Conservation (phyloP, 2,113 vertebrate species). For the Eurystomus gularis region DNA sequence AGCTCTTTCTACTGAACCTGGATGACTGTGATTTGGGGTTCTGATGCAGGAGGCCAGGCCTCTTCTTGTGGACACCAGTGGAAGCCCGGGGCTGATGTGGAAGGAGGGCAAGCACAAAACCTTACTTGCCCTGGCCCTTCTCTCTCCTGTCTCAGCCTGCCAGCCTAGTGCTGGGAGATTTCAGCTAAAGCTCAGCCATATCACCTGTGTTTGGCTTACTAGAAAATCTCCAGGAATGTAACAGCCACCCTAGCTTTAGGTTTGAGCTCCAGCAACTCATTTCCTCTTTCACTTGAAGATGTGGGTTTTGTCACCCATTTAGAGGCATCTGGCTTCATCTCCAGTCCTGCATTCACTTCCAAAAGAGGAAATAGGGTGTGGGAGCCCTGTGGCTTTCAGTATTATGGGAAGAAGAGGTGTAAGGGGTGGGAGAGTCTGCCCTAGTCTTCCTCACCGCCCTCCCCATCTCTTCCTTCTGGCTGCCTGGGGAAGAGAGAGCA, state of each 20-base stretch:
- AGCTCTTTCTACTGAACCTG: background rate
- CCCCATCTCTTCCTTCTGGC: background rate
- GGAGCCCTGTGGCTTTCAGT: background rate
- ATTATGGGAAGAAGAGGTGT: background rate
- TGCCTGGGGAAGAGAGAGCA: background rate
- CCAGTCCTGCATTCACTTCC: background rate
- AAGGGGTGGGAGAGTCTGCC: background rate
- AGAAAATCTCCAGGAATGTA: background rate
- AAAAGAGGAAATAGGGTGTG: background rate
- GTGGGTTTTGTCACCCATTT: background rate
- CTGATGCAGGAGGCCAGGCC: background rate
- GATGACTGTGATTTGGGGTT: background rate
- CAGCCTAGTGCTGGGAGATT: background rate
- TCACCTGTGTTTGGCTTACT: background rate
- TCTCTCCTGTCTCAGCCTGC: background rate
- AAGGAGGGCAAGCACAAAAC: background rate
- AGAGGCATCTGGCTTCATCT: background rate
- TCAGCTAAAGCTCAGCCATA: background rate
- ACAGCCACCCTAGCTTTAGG: background rate
- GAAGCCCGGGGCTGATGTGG: background rate
- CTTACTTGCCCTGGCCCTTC: background rate
- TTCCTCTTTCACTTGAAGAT: background rate
- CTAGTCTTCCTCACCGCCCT: background rate
- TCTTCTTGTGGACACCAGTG: background rate
- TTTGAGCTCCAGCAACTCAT: background rate